Evolutionary conservation across 1,140 invertebrate species (phyloP), one percentile per base, ranked within the genome.

Genomic region (Drosophila navojoa): DNA sequence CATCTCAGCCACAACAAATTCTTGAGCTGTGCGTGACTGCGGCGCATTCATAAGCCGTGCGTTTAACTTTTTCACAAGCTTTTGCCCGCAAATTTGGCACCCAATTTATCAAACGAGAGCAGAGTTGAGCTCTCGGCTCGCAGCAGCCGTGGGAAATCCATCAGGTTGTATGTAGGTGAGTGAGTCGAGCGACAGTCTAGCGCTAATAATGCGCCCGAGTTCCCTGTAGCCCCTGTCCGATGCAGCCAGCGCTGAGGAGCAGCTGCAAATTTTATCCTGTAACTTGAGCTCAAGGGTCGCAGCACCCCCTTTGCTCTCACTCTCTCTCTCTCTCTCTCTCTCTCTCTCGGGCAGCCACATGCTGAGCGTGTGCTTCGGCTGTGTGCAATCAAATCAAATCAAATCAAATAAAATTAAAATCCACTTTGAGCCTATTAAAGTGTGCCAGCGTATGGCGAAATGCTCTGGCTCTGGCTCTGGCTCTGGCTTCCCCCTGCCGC

Each of bases 351-450:
- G 22, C 10, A 5, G 25, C 54, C 60, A 55, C 84, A 81, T 74
- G 82, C 82, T 87, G 82, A 19, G 82, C 61, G 58, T 73, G 59
- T 53, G 47, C 47, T 49, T 32, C 19, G 63, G 13, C 63, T 47
- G 67, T 71, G 70, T 73, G 79, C 79, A 80, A 78, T 82, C 75
- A 79, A 90, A 87, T 79, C 80, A 78, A 90, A 81, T 79, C 81
- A 79, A 89, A 87, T 89, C 80, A 89, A 91, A 91, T 91, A 78
- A 91, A 91, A 91, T 91, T 91, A 91, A 91, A 91, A 90, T 91
- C 89, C 89, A 91, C 89, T 91, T 91, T 89, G 76, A 89, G 76
- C 81, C 81, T 89, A 91, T 91, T 91, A 91, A 91, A 89, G 77
- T 84, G 86, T 76, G 84, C 84, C 62, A 57, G 55, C 42, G 42